Base-by-base conservation (phyloP, 2,113 vertebrate species). In the Eurypyga helias region DNA sequence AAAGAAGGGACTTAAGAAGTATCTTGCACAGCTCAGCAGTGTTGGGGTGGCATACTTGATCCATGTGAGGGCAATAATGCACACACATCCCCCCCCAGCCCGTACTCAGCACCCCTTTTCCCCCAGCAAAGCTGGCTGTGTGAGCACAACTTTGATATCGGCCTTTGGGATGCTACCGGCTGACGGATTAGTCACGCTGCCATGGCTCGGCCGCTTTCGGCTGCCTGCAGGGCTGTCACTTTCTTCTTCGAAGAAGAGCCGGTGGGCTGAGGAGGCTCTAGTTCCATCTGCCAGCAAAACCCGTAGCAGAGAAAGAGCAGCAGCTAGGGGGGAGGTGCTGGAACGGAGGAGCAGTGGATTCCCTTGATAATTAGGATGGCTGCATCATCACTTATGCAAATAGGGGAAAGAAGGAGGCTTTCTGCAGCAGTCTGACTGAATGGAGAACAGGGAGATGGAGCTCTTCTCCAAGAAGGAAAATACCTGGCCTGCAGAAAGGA, bases 201-300 rank as follows among this genome's bases (percentile, higher is more conserved):
- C 1, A 2, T 45, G 81, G 31, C 43, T 88, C 26, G 9, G 43
- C 58, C 2, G 54, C 83, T 73, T 61, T 71, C 2, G 28, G 87
- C 91, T 96, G 95, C 95, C 96, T 97, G 93, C 94, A 90, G 95
- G 94, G 96, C 94, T 97, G 97, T 97, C 97, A 96, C 95, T 96
- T 96, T 83, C 82, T 57, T 83, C 94, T 97, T 97, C 96, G 96
- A 96, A 95, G 93, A 96, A 92, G 91, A 96, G 91, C 96, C 95
- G 93, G 96, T 96, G 95, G 97, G 95, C 96, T 97, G 95, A 88
- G 93, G 95, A 96, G 93, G 95, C 93, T 96, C 83, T 58, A 33
- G 45, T 86, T 64, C 96, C 97, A 96, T 96, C 95, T 97, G 96
- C 95, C 71, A 93, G 93, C 79, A 67, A 86, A 97, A 92, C 55